Conservation (phyloP, 2,797 vertebrate species). For the Hozukius guyotensis region DNA sequence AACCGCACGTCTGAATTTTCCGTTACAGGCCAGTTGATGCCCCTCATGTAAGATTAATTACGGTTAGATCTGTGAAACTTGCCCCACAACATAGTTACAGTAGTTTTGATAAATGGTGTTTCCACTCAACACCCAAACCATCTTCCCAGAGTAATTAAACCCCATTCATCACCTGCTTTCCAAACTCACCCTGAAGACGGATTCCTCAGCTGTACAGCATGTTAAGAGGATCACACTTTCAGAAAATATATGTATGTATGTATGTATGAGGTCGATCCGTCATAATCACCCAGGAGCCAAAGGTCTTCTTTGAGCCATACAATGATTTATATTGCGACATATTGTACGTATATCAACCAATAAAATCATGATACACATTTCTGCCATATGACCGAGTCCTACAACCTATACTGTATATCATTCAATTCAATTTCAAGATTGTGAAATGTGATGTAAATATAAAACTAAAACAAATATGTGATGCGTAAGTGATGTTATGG, state of each 20-base stretch:
- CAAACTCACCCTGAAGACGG: background rate
- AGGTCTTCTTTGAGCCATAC: background rate
- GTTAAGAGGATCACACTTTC: background rate
- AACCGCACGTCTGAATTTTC: background rate
- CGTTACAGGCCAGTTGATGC: background rate
- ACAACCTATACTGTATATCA: background rate
- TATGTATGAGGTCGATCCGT: background rate
- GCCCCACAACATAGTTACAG: background rate
- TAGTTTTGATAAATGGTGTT: background rate
- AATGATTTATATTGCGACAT: background rate
- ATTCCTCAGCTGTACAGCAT: background rate
- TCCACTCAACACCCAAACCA: background rate
- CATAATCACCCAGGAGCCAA: background rate
- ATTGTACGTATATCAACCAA: background rate
- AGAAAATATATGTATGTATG: background rate
- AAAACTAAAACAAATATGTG: background rate
- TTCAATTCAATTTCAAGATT: too few species aligned
- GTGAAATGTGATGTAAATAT: background rate
- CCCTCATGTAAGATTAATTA: background rate
- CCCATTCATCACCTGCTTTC: background rate
- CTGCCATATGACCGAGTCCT: background rate
- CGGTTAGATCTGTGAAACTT: background rate
- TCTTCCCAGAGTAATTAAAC: constrained; percentile 1
- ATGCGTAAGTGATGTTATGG: background rate
- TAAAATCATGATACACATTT: background rate